phyloP scores from a whole-genome alignment of 2,113 vertebrate species.

The Struthio camelus region DNA sequence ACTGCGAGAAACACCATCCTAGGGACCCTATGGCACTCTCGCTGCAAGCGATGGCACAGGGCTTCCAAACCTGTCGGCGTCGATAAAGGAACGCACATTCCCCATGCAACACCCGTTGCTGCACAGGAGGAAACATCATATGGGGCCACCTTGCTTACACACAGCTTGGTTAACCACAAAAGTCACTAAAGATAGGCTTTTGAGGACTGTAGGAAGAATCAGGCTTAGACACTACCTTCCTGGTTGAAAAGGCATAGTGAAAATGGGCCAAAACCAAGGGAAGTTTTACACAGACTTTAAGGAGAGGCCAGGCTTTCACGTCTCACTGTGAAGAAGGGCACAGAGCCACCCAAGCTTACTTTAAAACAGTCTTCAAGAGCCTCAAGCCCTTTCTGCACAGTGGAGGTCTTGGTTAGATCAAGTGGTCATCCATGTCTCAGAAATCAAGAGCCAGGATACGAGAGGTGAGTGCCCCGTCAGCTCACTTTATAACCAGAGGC shows the following conservation, averaged over 20 bases:
- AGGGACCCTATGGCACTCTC: background rate
- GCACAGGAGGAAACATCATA: background rate
- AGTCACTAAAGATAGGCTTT: too few relatives aligned
- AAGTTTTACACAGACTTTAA: background rate
- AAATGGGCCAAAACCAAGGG: background rate
- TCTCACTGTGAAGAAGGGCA: background rate
- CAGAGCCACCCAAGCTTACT: background rate
- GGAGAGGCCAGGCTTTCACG: background rate
- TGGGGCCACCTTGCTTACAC: fast-evolving
- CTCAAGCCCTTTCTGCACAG: fast-evolving
- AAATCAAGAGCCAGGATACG: too few relatives aligned
- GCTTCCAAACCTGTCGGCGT: background rate
- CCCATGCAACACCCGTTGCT: too few relatives aligned
- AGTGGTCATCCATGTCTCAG: fast-evolving
- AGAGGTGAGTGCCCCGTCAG: background rate
- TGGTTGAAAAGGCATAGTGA: background rate
- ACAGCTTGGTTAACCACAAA: background rate
- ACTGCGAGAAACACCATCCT: fast-evolving
- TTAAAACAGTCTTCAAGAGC: background rate
- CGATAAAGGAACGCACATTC: background rate
- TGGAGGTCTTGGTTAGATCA: too few relatives aligned
- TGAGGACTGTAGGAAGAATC: background rate
- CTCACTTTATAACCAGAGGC: background rate
- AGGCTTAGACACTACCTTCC: background rate
- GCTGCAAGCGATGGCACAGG: fast-evolving